Evolutionary conservation across 2,113 vertebrate genomes (phyloP).

Genomic region (Larimichthys crocea): DNA sequence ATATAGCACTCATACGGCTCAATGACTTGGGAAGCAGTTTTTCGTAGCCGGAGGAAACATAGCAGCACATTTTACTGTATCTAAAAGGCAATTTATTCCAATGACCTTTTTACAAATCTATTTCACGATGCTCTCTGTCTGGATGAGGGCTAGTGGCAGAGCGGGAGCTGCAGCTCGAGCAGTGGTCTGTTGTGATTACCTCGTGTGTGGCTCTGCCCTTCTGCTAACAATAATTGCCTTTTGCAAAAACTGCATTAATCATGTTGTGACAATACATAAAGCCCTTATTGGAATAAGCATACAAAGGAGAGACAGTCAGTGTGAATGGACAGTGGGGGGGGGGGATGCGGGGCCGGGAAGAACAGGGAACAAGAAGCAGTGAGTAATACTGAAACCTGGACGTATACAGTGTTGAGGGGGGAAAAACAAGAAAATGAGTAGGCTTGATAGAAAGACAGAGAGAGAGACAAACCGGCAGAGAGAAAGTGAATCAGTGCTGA

Average conservation of each 20-base stretch:
- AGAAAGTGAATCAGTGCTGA: conserved; percentile 37
- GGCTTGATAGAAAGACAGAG: conserved; percentile 21
- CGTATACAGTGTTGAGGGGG: not conserved
- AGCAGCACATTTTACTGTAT: conserved; percentile 52
- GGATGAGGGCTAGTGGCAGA: conserved; percentile 57
- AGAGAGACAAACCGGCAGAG: conserved; percentile 18
- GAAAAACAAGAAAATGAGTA: conserved; percentile 20
- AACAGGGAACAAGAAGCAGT: conserved; percentile 41
- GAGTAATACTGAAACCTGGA: conserved; percentile 65
- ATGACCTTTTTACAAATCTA: conserved; percentile 77
- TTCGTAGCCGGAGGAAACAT: conserved; percentile 7
- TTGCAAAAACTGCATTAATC: conserved; percentile 70
- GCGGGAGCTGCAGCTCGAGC: conserved; percentile 31
- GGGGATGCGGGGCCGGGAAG: not conserved
- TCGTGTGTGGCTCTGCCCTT: conserved; percentile 60
- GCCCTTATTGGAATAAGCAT: conserved; percentile 57
- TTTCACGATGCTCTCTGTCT: conserved; percentile 45
- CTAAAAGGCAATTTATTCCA: conserved; percentile 69
- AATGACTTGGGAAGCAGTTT: conserved; percentile 31
- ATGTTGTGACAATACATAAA: conserved; percentile 71
- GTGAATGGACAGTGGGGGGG: conserved; percentile 34
- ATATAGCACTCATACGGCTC: conserved; percentile 1
- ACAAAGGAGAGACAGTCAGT: conserved; percentile 40
- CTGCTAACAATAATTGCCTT: conserved; percentile 69
- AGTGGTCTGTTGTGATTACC: conserved; percentile 66